Evolutionary conservation across 2,888 invertebrate species (phyloP).

Genomic region (Epiblema foenella): DNA sequence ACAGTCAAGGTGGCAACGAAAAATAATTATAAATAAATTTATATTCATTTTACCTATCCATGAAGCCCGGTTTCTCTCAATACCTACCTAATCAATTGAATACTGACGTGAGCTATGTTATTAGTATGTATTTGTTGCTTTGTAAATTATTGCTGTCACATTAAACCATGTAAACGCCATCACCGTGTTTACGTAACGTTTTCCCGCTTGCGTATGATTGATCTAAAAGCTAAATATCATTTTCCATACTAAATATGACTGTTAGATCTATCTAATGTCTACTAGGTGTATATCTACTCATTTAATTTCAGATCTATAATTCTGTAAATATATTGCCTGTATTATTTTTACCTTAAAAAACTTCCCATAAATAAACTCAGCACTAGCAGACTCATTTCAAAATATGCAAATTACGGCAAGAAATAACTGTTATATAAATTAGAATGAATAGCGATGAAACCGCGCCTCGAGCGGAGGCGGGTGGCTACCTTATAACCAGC

Average conservation of each 20-base stretch:
- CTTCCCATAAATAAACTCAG: conserved; percentile 8
- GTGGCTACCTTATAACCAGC: conserved; percentile 59
- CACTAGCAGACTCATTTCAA: conserved; percentile 26
- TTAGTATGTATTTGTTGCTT: neutral
- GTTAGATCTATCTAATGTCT: no score
- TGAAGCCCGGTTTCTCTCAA: neutral
- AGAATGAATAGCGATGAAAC: conserved; percentile 39
- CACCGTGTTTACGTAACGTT: no score
- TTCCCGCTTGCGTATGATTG: no score
- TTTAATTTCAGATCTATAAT: neutral
- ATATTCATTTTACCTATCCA: no score
- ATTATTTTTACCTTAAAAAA: neutral
- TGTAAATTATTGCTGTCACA: neutral
- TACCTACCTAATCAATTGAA: neutral
- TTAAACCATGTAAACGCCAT: neutral
- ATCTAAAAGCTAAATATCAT: no score
- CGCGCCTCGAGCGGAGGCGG: conserved; percentile 49
- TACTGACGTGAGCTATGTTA: neutral
- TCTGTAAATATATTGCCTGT: neutral
- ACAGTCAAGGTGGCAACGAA: no score
- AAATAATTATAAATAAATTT: no score
- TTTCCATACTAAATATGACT: no score
- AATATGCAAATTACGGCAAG: conserved; percentile 36
- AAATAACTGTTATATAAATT: conserved; percentile 37
- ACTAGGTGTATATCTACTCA: neutral